These are phyloP conservation scores for Mellilla xanthometata DNA, from an alignment of 2,888 invertebrate genomes.

Conservation along the genomic window DNA sequence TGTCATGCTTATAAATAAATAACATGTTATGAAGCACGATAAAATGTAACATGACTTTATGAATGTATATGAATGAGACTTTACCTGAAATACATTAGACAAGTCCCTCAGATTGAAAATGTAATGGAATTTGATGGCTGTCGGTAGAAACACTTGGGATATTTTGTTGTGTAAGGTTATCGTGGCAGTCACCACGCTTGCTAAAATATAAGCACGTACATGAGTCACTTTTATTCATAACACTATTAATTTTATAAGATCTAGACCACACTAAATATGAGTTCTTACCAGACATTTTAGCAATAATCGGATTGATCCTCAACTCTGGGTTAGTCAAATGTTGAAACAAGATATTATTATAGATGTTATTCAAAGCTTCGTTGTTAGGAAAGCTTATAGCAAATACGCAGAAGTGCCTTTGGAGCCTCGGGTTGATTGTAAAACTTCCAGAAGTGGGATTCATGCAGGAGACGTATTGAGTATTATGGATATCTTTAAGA, in stretches of 20 bases:
- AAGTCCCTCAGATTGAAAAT: slow-evolving; percentile 97
- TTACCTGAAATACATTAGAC: slow-evolving; percentile 96
- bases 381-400: slow-evolving; percentile 91
- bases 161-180: slow-evolving; percentile 93
- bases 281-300: slow-evolving; percentile 82
- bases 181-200: slow-evolving; percentile 90
- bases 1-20: too few species aligned
- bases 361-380: slow-evolving; percentile 94
- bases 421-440: slow-evolving; percentile 96
- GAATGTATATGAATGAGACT: too few species aligned
- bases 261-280: too few species aligned
- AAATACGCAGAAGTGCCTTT: slow-evolving; percentile 94
- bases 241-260: too few species aligned
- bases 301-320: slow-evolving; percentile 87
- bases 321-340: slow-evolving; percentile 92
- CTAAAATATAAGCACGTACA: slow-evolving; percentile 43
- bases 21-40: too few species aligned
- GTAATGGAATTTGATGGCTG: slow-evolving; percentile 98
- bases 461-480: slow-evolving; percentile 98
- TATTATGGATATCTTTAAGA: slow-evolving; percentile 97
- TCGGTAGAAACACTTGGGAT: slow-evolving; percentile 94
- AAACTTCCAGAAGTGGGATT: slow-evolving; percentile 99
- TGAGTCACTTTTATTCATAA: too few species aligned
- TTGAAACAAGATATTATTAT: slow-evolving; percentile 93
- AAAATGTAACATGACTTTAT: too few species aligned